These are phyloP conservation scores for Rapana venosa DNA, from an alignment of 2,888 invertebrate species.

Conservation along the genomic window DNA sequence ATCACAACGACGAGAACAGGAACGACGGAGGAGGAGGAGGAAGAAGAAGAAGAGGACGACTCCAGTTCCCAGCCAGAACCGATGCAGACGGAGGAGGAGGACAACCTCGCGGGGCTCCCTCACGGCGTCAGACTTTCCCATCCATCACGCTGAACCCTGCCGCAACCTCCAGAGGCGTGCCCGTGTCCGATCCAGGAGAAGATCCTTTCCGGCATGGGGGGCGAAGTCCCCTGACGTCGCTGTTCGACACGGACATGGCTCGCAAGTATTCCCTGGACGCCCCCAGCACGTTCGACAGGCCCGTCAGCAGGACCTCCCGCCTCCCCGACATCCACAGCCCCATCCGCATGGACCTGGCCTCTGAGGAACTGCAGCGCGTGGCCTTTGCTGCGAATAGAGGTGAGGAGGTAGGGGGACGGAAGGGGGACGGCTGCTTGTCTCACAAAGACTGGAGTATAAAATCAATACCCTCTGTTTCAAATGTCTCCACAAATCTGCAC, in stretches of 20 bases:
- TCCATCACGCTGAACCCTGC: conserved; percentile 29
- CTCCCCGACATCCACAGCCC: conserved; percentile 39
- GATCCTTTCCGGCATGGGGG: background rate
- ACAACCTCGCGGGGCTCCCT: background rate
- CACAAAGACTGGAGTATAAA: too few relatives aligned
- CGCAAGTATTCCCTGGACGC: conserved; percentile 22
- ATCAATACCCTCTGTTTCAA: too few relatives aligned
- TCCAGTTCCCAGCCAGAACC: background rate
- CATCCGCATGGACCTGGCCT: conserved; percentile 30
- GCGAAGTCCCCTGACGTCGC: background rate
- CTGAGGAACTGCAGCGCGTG: conserved; percentile 28
- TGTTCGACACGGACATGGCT: conserved; percentile 7
- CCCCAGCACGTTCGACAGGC: conserved; percentile 40
- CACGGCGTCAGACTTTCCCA: conserved; percentile 20
- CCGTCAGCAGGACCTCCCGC: conserved; percentile 30
- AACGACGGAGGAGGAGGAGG: background rate
- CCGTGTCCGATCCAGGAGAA: background rate
- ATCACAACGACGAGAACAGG: background rate
- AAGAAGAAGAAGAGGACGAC: background rate
- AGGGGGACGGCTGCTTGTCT: too few relatives aligned
- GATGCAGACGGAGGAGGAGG: background rate
- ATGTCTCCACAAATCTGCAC: too few relatives aligned
- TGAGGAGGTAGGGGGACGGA: background rate
- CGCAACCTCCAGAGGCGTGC: conserved; percentile 13
- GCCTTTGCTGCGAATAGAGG: background rate